A percentile compares a stretch with the other conserved stretches of the same genome.
Evolutionary conservation across 2,797 vertebrate species (phyloP).

Genomic region (Malurus splendens): DNA sequence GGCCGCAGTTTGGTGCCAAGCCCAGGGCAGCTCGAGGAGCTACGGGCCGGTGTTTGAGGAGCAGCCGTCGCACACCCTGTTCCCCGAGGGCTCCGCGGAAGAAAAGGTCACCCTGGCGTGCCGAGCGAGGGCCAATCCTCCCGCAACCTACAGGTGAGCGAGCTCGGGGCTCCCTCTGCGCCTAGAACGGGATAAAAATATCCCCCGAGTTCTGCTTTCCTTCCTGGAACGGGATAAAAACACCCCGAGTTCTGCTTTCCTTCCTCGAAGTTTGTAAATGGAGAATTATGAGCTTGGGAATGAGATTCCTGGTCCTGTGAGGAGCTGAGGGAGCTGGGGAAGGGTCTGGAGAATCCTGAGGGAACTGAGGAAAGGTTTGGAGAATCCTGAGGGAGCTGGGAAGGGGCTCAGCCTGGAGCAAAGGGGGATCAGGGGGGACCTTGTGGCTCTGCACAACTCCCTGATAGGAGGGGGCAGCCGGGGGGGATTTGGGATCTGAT

Average conservation of each 20-base stretch:
- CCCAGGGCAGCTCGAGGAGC: conserved; percentile 68
- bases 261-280: fast-evolving
- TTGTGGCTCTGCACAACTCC: neutral
- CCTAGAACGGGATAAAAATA: neutral
- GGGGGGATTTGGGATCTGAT: neutral
- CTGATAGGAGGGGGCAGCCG: neutral
- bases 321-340: neutral
- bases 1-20: conserved; percentile 76
- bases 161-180: neutral
- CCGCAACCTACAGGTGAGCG: conserved; percentile 86
- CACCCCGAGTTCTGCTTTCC: neutral
- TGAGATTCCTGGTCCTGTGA: neutral
- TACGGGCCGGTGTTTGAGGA: conserved; percentile 93
- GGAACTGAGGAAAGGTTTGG: neutral
- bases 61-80: conserved; percentile 85
- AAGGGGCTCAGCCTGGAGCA: neutral
- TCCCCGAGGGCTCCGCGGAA: conserved; percentile 87
- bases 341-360: neutral
- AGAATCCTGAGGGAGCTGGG: neutral
- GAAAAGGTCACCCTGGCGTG: conserved; percentile 88
- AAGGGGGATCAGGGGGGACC: neutral
- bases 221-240: fast-evolving
- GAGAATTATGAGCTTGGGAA: fast-evolving
- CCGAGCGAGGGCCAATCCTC: conserved; percentile 87
- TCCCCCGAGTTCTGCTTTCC: fast-evolving